Conservation (phyloP, 2,797 vertebrate genomes). For the Loris lydekkerianus region DNA sequence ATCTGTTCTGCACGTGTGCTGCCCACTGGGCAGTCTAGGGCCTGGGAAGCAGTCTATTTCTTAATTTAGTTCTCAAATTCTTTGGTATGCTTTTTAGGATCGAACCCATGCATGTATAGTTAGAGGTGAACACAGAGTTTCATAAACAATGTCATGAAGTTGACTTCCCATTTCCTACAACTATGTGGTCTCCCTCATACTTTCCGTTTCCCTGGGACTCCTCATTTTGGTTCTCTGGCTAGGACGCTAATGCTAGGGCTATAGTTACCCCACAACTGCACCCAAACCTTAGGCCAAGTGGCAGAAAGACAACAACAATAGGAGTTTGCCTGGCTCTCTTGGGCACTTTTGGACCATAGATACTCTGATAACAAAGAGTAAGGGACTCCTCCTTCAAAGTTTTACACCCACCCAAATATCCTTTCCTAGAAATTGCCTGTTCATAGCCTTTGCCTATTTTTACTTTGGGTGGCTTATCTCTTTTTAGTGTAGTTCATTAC, state of each 20-base stretch:
- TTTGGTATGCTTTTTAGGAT: background rate
- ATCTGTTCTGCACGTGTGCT: background rate
- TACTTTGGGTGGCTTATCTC: background rate
- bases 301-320: background rate
- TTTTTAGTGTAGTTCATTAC: conserved; percentile 25
- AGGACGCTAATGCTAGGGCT: background rate
- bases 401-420: background rate
- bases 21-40: background rate
- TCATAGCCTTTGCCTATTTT: background rate
- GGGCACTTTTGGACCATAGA: background rate
- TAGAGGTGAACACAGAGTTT: background rate
- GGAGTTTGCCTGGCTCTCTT: background rate
- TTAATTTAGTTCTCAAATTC: background rate
- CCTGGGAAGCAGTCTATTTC: background rate
- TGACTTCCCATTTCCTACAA: background rate
- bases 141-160: background rate
- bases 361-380: background rate
- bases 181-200: background rate
- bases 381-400: background rate
- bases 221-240: background rate
- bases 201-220: background rate
- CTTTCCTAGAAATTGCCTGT: background rate
- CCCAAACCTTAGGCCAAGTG: background rate
- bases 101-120: background rate
- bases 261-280: background rate